A percentile compares a stretch with the other conserved stretches of the same genome.
Evolutionary conservation across 2,888 invertebrate genomes (phyloP).

Genomic region (Tolmerus cingulatus): DNA sequence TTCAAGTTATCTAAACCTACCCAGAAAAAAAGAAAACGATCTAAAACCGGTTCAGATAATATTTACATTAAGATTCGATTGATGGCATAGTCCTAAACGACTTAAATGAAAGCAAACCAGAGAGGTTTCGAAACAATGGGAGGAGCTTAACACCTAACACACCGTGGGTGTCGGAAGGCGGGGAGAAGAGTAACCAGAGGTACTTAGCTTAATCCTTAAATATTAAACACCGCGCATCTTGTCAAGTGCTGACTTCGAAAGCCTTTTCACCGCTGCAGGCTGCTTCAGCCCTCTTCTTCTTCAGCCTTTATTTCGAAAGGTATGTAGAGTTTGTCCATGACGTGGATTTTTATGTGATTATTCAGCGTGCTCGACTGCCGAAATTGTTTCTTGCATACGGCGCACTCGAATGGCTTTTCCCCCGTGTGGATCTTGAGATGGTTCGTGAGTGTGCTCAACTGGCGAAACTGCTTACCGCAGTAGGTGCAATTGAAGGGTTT

Average conservation of each 20-base stretch:
- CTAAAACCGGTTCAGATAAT: background rate
- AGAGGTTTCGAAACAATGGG: background rate
- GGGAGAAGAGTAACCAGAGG: background rate
- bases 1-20: background rate
- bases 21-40: background rate
- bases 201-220: constrained; percentile 28
- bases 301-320: constrained; percentile 62
- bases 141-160: background rate
- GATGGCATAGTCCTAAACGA: background rate
- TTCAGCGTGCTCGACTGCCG: constrained; percentile 64
- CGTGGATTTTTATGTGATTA: constrained; percentile 64
- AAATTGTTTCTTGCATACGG: constrained; percentile 64
- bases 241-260: background rate
- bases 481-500: constrained; percentile 63
- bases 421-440: constrained; percentile 64
- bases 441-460: constrained; percentile 63
- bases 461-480: constrained; percentile 63
- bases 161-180: background rate
- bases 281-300: constrained; percentile 57
- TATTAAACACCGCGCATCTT: constrained; percentile 6
- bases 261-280: background rate
- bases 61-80: background rate
- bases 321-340: constrained; percentile 63
- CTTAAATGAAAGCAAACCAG: background rate
- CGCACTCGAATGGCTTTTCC: constrained; percentile 64